Evolutionary conservation across 2,888 invertebrate genomes (phyloP), one percentile per base, ranked within the genome.

Genomic region (Diloba caeruleocephala): DNA sequence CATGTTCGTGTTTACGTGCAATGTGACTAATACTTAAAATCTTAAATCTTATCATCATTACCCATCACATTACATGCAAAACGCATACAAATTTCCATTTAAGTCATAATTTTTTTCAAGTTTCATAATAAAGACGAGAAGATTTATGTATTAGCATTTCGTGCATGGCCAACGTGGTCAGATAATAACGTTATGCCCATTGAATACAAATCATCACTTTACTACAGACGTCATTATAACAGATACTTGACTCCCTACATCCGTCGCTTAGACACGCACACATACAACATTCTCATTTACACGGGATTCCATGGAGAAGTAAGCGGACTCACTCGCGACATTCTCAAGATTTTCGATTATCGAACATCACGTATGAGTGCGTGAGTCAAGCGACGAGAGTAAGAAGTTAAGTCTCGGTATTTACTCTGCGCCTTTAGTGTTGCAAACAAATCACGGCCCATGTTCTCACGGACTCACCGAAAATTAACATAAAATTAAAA

Each of bases 401-500:
- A 2, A 0, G 8, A 26, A 29, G 28, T 34, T 3, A 21, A 28
- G 12, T 21, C 8, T 17, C 7, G 41, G n/a, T 13, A 28, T 28
- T 19, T 38, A 65, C 29, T 5, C n/a, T 7, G 25, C 5, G 31
- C n/a, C 23, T 33, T 13, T 12, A n/a, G 58, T 68, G 68, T 72
- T 60, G 72, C 74, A 74, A 78, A 72, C 75, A 66, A 54, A 71
- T 66, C 77, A 78, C 77, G 75, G 53, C 48, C 29, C 23, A 31
- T 56, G 78, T 83, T 85, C 85, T 77, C 85, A 84, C 82, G 82
- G 69, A 61, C 32, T 45, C 54, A 68, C 48, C 75, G 68, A 45
- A 72, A 76, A 82, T 82, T 75, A 43, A 71, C 65, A 73, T 75
- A 52, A 67, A 67, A 72, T 74, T 72, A 74, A 72, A 66, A 69